Percentiles rank a stretch among this genome's conserved stretches.
phyloP scores from a whole-genome alignment of 2,888 invertebrate species.

The Diarsia dahlii region DNA sequence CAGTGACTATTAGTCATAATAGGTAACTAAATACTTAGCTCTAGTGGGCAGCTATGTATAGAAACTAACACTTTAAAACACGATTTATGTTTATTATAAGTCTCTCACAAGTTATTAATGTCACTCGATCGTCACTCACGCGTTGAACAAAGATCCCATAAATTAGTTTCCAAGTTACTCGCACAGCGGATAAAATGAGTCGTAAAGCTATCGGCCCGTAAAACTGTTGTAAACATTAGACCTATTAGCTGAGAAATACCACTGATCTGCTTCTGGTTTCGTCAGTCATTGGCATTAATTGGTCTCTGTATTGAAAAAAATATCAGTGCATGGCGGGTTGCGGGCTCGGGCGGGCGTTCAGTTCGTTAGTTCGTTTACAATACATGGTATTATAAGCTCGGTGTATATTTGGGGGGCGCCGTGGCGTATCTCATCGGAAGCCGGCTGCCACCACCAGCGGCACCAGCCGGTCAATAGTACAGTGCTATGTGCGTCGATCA shows the following conservation, averaged over 20 bases:
- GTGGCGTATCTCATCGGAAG: constrained; percentile 71
- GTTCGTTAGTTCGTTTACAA: constrained; percentile 58
- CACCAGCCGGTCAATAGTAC: constrained; percentile 77
- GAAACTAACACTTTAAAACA: constrained; percentile 6
- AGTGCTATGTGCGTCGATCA: constrained; percentile 83
- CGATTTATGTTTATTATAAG: constrained; percentile 8
- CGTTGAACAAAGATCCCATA: constrained; percentile 36
- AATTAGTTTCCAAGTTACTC: constrained; percentile 46
- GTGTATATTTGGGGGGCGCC: constrained; percentile 80
- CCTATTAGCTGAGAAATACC: constrained; percentile 79
- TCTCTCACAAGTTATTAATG: constrained; percentile 38
- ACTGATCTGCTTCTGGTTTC: constrained; percentile 83
- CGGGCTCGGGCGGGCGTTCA: constrained; percentile 65
- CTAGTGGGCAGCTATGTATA: neutral
- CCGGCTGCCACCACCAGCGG: constrained; percentile 70
- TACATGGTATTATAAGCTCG: constrained; percentile 72
- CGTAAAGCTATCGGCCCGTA: constrained; percentile 68
- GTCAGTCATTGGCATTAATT: constrained; percentile 88
- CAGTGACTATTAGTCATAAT: neutral
- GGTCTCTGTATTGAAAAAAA: constrained; percentile 80
- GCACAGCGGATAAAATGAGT: constrained; percentile 41
- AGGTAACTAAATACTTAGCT: constrained; percentile 9
- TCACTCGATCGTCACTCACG: constrained; percentile 33
- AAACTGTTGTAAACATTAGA: constrained; percentile 72
- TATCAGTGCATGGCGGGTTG: constrained; percentile 84